Conservation (phyloP, 2,888 invertebrate species). For the Hyppa rectilinea region DNA sequence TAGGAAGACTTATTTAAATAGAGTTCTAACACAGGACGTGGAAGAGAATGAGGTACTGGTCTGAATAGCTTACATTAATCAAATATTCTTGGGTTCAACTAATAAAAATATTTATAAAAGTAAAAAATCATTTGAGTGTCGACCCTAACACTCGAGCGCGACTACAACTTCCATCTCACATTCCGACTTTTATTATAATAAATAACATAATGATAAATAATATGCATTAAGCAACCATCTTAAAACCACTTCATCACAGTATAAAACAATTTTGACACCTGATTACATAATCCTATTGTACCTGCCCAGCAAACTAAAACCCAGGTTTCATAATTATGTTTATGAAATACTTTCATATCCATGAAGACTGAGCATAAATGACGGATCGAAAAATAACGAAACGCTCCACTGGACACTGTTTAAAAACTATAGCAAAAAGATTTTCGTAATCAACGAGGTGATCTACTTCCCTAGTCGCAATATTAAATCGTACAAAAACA, state of each 20-base stretch:
- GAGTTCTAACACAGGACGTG: constrained; percentile 23
- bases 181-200: constrained; percentile 69
- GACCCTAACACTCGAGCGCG: constrained; percentile 21
- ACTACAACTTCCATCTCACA: constrained; percentile 41
- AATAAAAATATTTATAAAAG: background rate
- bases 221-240: constrained; percentile 39
- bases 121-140: constrained; percentile 4
- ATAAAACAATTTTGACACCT: constrained; percentile 37
- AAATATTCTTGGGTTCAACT: background rate
- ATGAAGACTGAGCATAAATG: constrained; percentile 75
- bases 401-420: constrained; percentile 79
- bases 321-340: constrained; percentile 72
- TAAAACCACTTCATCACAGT: constrained; percentile 35
- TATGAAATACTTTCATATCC: constrained; percentile 77
- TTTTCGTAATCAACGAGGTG: constrained; percentile 87
- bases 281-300: constrained; percentile 52
- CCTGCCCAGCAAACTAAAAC: constrained; percentile 26
- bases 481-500: constrained; percentile 87
- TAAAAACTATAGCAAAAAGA: constrained; percentile 87
- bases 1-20: background rate
- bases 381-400: constrained; percentile 77
- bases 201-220: constrained; percentile 45
- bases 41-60: constrained; percentile 13
- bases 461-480: constrained; percentile 87
- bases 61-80: background rate